Evolutionary conservation across 2,113 vertebrate genomes (phyloP), one percentile per base, ranked within the genome.

Genomic region (Motacilla alba): DNA sequence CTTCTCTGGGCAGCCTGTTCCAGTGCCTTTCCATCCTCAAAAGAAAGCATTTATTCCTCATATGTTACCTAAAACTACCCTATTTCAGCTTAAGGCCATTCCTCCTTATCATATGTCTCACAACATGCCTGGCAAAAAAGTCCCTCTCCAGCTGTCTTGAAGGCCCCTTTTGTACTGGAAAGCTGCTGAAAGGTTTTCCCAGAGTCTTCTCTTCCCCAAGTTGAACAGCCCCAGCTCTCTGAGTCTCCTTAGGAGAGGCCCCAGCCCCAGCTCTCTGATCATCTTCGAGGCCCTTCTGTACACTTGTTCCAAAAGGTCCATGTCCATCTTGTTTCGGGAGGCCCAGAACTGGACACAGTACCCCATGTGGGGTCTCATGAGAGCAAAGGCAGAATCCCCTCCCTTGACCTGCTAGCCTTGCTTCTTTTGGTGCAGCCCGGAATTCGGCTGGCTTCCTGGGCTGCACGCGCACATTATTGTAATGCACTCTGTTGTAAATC

Each of bases 311-410:
- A 7, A 50, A 11, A 37, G 21, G 18, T 27, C 27, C 35, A 43
- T 0, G 0, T 16, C 35, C 44, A 13, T 20, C 15, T 23, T 58
- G 33, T 28, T 52, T 33, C 0, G 0, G 13, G 33, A 12, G 7
- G 6, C 11, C 15, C 44, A 59, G 44, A 66, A 41, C 27, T 44
- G 27, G 10, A 46, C 39, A 28, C 13, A n/a, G n/a, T 15, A 56
- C 3, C 3, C 31, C 21, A 13, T 18, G 31, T 23, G 23, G 18
- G 7, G 15, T 28, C 27, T 44, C 43, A 11, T 10, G 21, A 80
- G 26, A 49, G 17, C 13, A 56, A 30, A 14, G 41, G 11, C 16
- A 35, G 31, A 50, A 58, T 33, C 27, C 13, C 15, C 12, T 20
- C 37, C 59, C 50, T 80, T 0, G 1, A 9, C 52, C 44, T 64